These are phyloP conservation scores for Pyrgus malvae DNA, from an alignment of 2,888 invertebrate genomes.

Conservation along the genomic window DNA sequence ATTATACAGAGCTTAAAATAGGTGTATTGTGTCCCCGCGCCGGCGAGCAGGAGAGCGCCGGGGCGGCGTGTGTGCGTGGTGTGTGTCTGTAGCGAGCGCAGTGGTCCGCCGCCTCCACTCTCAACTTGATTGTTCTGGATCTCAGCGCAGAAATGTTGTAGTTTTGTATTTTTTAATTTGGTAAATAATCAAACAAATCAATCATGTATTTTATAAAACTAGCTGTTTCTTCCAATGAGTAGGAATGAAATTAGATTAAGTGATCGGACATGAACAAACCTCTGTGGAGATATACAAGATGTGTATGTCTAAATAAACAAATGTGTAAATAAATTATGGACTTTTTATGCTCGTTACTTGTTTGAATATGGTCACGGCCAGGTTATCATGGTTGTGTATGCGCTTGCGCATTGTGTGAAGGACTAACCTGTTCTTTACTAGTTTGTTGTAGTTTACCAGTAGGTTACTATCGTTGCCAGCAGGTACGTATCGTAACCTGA, in stretches of 20 bases:
- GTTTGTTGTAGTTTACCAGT: too few relatives aligned
- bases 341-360: too few relatives aligned
- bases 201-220: slow-evolving; percentile 79
- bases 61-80: slow-evolving; percentile 34
- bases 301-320: slow-evolving; percentile 76
- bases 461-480: too few relatives aligned
- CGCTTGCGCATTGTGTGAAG: too few relatives aligned
- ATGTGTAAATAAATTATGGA: slow-evolving; percentile 78
- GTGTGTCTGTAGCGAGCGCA: slow-evolving; percentile 34
- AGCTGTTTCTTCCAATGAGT: slow-evolving; percentile 73
- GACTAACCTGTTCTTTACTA: too few relatives aligned
- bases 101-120: slow-evolving; percentile 48
- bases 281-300: slow-evolving; percentile 65
- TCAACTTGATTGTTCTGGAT: slow-evolving; percentile 63
- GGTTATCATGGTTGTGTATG: too few relatives aligned
- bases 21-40: slow-evolving; percentile 42
- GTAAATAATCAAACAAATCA: slow-evolving; percentile 64
- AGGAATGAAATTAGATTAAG: slow-evolving; percentile 74
- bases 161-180: slow-evolving; percentile 69
- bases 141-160: slow-evolving; percentile 75
- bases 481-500: too few relatives aligned
- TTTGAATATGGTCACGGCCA: too few relatives aligned
- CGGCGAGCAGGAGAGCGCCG: slow-evolving; percentile 42
- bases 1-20: slow-evolving; percentile 64
- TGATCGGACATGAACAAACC: slow-evolving; percentile 78